Conservation (phyloP, 2,888 invertebrate genomes). For the Ferrisia virgata region DNA sequence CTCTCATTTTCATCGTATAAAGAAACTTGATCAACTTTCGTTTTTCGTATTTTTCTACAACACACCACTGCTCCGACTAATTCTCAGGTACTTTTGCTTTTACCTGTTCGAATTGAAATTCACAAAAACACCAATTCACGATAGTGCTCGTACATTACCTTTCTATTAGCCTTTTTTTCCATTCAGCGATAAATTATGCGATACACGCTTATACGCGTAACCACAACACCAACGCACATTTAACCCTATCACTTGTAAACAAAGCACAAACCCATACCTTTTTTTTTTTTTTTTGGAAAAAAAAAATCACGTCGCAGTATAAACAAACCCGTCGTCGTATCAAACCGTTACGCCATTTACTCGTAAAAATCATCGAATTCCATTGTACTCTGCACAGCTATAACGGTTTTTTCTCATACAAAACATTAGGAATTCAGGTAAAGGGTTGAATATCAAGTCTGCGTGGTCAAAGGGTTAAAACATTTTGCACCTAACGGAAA, state of each 20-base stretch:
- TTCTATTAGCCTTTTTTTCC: no score
- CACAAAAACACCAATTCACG: no score
- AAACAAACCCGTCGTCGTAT: not conserved
- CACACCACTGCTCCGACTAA: no score
- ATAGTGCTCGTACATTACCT: no score
- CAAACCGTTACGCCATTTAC: slow-evolving; percentile 4
- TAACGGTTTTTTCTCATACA: not conserved
- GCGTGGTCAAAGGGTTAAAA: not conserved
- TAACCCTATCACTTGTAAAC: not conserved
- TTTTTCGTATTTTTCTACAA: no score
- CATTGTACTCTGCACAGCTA: not conserved
- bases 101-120: no score
- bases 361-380: not conserved
- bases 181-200: no score
- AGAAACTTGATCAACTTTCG: no score
- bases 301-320: not conserved
- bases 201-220: not conserved
- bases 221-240: not conserved
- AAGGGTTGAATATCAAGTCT: not conserved
- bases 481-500: slow-evolving; percentile 16
- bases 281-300: not conserved
- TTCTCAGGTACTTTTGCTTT: no score
- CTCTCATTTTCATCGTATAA: no score
- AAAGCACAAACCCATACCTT: not conserved
- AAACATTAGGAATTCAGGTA: not conserved